Percentiles rank a stretch among this genome's conserved stretches.
phyloP scores from a whole-genome alignment of 2,888 invertebrate species.

The Trachelus tabidus region DNA sequence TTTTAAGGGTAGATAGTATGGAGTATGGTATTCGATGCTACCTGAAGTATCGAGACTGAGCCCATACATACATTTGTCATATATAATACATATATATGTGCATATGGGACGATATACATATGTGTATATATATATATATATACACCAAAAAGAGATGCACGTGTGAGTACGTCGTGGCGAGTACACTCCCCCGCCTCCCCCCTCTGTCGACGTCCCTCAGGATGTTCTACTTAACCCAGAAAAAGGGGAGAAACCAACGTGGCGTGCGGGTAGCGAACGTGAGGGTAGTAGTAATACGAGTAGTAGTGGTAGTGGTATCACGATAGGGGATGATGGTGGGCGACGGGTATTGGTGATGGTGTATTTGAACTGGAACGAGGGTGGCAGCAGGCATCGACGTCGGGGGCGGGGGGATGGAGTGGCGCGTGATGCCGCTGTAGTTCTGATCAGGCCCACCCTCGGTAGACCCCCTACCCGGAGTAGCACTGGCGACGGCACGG shows the following conservation, averaged over 20 bases:
- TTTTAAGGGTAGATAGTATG: not conserved
- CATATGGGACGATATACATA: too few species aligned
- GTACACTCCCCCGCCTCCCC: not conserved
- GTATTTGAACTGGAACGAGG: slow-evolving; percentile 27
- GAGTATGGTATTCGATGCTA: not conserved
- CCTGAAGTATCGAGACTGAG: not conserved
- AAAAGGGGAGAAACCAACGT: slow-evolving; percentile 28
- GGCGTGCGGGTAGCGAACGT: slow-evolving; percentile 3
- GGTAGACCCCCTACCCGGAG: slow-evolving; percentile 5
- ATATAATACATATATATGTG: not conserved
- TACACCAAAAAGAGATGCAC: not conserved
- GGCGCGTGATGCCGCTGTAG: slow-evolving; percentile 26
- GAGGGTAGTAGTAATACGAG: not conserved
- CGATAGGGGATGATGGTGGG: not conserved
- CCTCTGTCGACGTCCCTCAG: slow-evolving; percentile 18
- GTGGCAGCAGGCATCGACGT: slow-evolving; percentile 28
- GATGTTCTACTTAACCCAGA: slow-evolving; percentile 35
- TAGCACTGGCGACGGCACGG: slow-evolving; percentile 32
- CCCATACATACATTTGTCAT: not conserved
- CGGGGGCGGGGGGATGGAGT: slow-evolving; percentile 21
- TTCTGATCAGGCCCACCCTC: slow-evolving; percentile 12
- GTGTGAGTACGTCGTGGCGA: not conserved
- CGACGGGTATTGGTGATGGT: slow-evolving; percentile 6
- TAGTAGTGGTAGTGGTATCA: not conserved
- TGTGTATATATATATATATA: too few species aligned